Evolutionary conservation across 2,797 vertebrate genomes (phyloP), one percentile per base, ranked within the genome.

Genomic region (Myioborus melanocephalus): DNA sequence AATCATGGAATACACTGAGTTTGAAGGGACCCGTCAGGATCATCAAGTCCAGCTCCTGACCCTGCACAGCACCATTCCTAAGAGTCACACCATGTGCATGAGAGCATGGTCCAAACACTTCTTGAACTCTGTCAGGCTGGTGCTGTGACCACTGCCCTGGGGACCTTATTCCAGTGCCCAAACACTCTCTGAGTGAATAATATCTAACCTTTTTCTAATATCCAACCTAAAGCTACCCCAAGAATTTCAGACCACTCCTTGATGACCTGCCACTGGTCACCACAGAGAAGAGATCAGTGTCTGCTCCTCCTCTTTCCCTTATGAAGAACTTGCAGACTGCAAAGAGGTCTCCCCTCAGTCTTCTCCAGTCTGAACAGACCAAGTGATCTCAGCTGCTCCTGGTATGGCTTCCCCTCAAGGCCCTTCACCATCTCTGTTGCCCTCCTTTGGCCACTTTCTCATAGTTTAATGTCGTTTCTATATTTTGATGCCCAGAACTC

Each of bases 401-500:
- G 3, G 12, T 2, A 30, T 0, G 0, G 10, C 7, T 69, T 69
- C 17, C 9, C 1, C 2, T 46, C 34, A 34, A 60, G 9, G 9
- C 4, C 28, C 11, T 69, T 77, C 24, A 53, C 17, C 7, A 14
- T 8, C 10, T 60, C 30, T 2, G 1, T 24, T 60, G 3, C 24
- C 10, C 1, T 30, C 23, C 24, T 69, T 5, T 34, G 30, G 24
- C 17, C 14, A 17, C 4, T 59, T 12, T 59, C 8, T 37, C 7
- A 39, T 3, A 46, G 39, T 46, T 46, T 20, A 46, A 10, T 21
- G 1, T 39, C 8, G 21, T 39, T 46, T 13, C 10, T 2, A 4
- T 26, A 8, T 41, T 39, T 3, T 32, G 56, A 21, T 7, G 16
- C 34, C 17, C 41, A 26, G 8, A 77, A 26, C 17, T 15, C 7